Evolutionary conservation across 2,113 vertebrate genomes (phyloP), one percentile per base, ranked within the genome.

Genomic region (Empidonax traillii): DNA sequence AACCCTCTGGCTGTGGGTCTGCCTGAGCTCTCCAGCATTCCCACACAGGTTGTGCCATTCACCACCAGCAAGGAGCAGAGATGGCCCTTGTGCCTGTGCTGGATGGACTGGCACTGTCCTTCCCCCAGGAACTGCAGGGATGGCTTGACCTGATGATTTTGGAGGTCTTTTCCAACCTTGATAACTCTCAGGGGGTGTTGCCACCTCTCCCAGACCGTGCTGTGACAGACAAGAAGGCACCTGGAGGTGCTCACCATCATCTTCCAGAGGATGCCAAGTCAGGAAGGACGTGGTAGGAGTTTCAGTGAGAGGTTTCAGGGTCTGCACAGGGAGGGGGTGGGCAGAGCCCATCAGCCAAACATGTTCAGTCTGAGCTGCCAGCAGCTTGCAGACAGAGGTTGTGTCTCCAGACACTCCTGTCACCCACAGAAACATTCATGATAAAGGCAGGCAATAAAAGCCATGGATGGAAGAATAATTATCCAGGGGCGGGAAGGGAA

Each of bases 381-480:
- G 20, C 53, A 74, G 35, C 61, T 41, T 74, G 31, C 80, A 82
- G 78, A 76, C 82, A 88, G 7, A 79, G 71, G 58, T 62, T 47
- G 20, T 47, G 58, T n/a, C 69, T 82, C 69, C 89, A 94, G 91
- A 94, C 87, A 37, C 73, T 78, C 94, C 86, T 85, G 80, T 85
- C 91, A 95, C 85, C 81, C 84, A 62, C 85, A 94, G 87, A 83
- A 92, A 87, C 78, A 87, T 19, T 83, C 41, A 5, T 24, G 87
- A 96, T 94, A 95, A 95, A 85, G 78, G 27, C 87, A 90, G 69
- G 89, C 89, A 79, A 63, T 97, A 96, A 97, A 97, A 94, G 11
- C 56, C 53, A 20, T 10, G 63, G 62, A 85, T 74, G 59, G 81
- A 73, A 80, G 84, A 93, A 87, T 91, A 89, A 94, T 91, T 82